Percentiles rank a stretch among this genome's conserved stretches.
Conservation (phyloP, 2,797 vertebrate genomes). For the Muscicapa striata region DNA sequence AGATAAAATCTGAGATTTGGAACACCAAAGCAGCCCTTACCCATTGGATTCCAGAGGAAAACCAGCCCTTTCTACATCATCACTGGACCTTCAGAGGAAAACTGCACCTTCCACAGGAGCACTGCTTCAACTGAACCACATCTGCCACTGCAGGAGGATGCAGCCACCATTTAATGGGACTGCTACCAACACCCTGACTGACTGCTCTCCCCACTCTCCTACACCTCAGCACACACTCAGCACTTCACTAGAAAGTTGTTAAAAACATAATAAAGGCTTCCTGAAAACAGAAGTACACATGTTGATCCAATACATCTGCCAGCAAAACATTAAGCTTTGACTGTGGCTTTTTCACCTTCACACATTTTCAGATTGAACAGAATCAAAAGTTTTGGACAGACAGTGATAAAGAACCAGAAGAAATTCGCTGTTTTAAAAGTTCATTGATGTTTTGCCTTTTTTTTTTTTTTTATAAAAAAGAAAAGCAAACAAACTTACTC, state of each 20-base stretch:
- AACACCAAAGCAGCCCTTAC: too few relatives aligned
- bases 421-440: neutral
- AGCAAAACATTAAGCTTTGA: conserved; percentile 18
- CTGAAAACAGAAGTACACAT: conserved; percentile 68
- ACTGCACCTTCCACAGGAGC: too few relatives aligned
- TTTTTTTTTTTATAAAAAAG: neutral
- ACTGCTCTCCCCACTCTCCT: neutral
- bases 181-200: too few relatives aligned
- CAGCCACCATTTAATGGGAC: too few relatives aligned
- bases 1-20: too few relatives aligned
- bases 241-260: conserved; percentile 72
- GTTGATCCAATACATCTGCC: conserved; percentile 57
- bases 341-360: conserved; percentile 8
- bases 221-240: rapidly evolving
- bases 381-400: conserved; percentile 3
- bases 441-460: neutral
- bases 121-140: too few relatives aligned
- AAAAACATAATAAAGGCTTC: conserved; percentile 74
- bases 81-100: too few relatives aligned
- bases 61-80: too few relatives aligned
- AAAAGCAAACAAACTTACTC: neutral
- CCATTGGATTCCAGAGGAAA: too few relatives aligned
- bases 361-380: neutral
- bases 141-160: too few relatives aligned
- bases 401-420: conserved; percentile 14